Percentiles rank a stretch among this genome's conserved stretches.
phyloP scores from a whole-genome alignment of 2,113 vertebrate genomes.

The Ochotona curzoniae region DNA sequence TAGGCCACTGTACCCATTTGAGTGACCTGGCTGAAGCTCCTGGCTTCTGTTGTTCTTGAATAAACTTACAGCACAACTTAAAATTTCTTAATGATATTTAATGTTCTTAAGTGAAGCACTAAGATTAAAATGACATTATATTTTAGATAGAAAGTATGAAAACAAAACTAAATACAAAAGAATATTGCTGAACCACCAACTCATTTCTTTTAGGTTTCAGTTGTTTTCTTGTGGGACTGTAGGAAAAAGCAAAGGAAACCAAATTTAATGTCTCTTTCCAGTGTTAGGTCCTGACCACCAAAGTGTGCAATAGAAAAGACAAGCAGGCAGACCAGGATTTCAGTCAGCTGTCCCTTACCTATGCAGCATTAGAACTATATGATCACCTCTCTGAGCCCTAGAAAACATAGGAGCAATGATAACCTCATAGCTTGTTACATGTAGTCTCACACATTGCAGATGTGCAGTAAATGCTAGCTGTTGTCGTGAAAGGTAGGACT shows the following conservation, averaged over 20 bases:
- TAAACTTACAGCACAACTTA: neutral
- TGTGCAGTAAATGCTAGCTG: neutral
- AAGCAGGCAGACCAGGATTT: neutral
- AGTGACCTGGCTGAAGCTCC: too few species aligned
- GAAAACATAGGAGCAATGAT: neutral
- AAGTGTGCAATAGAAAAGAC: neutral
- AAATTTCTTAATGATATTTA: slow-evolving; percentile 37
- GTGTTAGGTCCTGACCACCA: too few species aligned
- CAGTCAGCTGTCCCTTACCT: neutral
- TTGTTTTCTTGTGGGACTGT: slow-evolving; percentile 1
- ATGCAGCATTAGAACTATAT: too few species aligned
- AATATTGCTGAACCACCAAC: neutral
- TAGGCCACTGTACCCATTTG: too few species aligned
- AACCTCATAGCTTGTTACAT: neutral
- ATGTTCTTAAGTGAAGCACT: neutral
- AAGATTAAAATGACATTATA: neutral
- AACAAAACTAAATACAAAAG: slow-evolving; percentile 66
- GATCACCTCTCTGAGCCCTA: neutral
- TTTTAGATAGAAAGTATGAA: slow-evolving; percentile 32
- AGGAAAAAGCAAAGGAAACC: slow-evolving; percentile 8
- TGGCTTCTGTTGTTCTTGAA: neutral
- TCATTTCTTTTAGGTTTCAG: slow-evolving; percentile 29
- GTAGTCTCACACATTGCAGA: neutral
- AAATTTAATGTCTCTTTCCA: neutral
- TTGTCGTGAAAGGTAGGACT: neutral